Percentiles rank a stretch among this genome's conserved stretches.
phyloP scores from a whole-genome alignment of 2,113 vertebrate species.

The Cyprinodon brontotheroides region DNA sequence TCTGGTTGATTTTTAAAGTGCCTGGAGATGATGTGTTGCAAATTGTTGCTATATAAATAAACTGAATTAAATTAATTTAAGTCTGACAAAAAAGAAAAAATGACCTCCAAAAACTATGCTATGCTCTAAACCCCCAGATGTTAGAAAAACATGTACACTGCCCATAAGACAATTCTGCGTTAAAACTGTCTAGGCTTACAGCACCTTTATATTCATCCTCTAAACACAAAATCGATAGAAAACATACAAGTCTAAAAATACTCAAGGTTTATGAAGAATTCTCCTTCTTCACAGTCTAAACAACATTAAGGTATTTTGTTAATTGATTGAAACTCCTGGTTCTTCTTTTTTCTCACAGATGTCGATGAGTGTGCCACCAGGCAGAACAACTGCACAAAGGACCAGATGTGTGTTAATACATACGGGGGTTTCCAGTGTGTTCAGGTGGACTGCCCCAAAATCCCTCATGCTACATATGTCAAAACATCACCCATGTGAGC shows the following conservation, averaged over 20 bases:
- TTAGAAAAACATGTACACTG: too few species aligned
- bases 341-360: slow-evolving; percentile 66
- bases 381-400: slow-evolving; percentile 84
- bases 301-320: not conserved
- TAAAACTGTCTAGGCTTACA: not conserved
- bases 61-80: too few species aligned
- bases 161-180: too few species aligned
- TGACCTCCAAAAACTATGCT: too few species aligned
- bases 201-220: too few species aligned
- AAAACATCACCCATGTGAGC: slow-evolving; percentile 88
- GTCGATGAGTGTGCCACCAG: slow-evolving; percentile 84
- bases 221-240: too few species aligned
- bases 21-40: too few species aligned
- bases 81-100: too few species aligned
- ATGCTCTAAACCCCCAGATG: not conserved
- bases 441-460: slow-evolving; percentile 82
- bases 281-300: not conserved
- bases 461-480: slow-evolving; percentile 82
- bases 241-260: too few species aligned
- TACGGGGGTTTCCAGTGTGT: slow-evolving; percentile 85
- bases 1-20: too few species aligned
- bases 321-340: not conserved
- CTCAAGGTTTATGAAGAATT: too few species aligned
- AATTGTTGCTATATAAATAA: too few species aligned
- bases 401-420: slow-evolving; percentile 85